A percentile compares a stretch with the other conserved stretches of the same genome.
phyloP scores from a whole-genome alignment of 2,113 vertebrate genomes.

The Leucosticte australis region DNA sequence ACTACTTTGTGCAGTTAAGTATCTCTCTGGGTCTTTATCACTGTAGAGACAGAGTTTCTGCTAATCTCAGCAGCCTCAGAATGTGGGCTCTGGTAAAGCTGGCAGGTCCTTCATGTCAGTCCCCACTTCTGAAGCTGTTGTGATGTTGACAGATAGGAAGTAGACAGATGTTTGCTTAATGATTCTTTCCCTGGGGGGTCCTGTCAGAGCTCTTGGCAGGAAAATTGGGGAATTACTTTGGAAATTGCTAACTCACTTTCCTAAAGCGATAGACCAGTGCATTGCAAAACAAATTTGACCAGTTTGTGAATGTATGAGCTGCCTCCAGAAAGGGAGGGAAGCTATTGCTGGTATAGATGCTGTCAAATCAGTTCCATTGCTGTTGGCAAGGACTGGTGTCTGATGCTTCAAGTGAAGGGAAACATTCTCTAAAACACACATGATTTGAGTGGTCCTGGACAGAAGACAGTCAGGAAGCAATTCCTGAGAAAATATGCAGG shows the following conservation, averaged over 20 bases:
- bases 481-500: background rate
- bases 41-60: background rate
- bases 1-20: background rate
- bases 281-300: background rate
- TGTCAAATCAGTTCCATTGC: background rate
- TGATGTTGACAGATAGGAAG: constrained; percentile 27
- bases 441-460: background rate
- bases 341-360: background rate
- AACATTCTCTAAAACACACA: background rate
- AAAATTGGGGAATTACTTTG: constrained; percentile 19
- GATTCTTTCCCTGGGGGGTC: background rate
- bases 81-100: background rate
- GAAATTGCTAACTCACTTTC: constrained; percentile 31
- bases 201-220: constrained; percentile 1
- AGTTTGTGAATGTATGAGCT: background rate
- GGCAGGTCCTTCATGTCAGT: background rate
- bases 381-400: background rate
- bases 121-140: background rate
- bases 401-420: background rate
- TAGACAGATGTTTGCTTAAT: constrained; percentile 55
- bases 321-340: background rate
- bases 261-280: background rate
- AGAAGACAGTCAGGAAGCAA: background rate
- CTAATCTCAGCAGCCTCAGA: background rate
- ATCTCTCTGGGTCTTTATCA: background rate